phyloP scores from a whole-genome alignment of 2,797 vertebrate genomes.

The Enteromius afrohamiltoni region DNA sequence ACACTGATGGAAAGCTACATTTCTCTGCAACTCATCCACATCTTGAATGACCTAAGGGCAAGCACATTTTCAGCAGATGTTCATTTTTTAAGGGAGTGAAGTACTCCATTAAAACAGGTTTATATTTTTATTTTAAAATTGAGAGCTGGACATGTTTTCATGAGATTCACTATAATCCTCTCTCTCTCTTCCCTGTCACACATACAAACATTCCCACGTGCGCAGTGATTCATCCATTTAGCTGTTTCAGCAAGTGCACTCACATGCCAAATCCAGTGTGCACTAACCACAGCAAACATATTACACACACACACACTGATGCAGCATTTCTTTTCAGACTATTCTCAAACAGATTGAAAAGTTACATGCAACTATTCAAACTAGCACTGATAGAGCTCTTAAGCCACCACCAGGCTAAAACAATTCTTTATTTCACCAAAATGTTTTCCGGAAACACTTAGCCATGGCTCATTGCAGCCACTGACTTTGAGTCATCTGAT shows the following conservation, averaged over 20 bases:
- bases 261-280: constrained; percentile 8
- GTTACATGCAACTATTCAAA: constrained; percentile 20
- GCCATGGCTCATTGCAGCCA: neutral
- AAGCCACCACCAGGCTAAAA: neutral
- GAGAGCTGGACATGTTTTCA: neutral
- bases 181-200: constrained; percentile 12
- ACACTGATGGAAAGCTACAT: neutral
- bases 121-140: neutral
- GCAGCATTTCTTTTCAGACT: constrained; percentile 35
- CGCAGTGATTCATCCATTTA: constrained; percentile 34
- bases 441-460: constrained; percentile 1
- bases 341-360: constrained; percentile 13
- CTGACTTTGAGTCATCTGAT: constrained; percentile 22
- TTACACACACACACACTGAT: constrained; percentile 26
- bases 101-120: neutral
- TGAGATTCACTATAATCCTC: constrained; percentile 2
- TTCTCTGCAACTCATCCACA: neutral
- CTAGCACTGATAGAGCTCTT: neutral
- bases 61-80: neutral
- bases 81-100: neutral
- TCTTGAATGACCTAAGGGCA: neutral
- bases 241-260: constrained; percentile 43
- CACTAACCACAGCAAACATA: constrained; percentile 14
- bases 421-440: constrained; percentile 6
- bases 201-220: constrained; percentile 28